Percentiles rank a stretch among this genome's conserved stretches.
These are phyloP conservation scores for Halcyon badia DNA, from an alignment of 2,797 vertebrate species.

Conservation along the genomic window DNA sequence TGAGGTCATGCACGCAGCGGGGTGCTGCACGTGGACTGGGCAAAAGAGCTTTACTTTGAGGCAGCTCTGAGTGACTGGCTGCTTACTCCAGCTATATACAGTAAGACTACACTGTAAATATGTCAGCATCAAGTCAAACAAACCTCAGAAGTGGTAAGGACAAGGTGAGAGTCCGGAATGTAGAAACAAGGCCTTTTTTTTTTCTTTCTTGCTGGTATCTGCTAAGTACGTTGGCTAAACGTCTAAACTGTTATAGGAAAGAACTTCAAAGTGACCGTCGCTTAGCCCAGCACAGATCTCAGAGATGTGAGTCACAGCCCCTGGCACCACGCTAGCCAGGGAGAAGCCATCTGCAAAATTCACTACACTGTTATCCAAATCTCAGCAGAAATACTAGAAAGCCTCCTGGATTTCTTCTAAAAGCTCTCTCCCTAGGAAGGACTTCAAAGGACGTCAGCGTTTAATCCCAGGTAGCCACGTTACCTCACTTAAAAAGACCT, in stretches of 20 bases:
- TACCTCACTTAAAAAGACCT: not conserved
- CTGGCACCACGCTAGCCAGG: fast-evolving
- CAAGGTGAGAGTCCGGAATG: slow-evolving; percentile 55
- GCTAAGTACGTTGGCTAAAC: not conserved
- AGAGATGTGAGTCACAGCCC: not conserved
- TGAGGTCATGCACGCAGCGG: slow-evolving; percentile 8
- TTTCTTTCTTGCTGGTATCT: not conserved
- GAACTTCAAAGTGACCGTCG: not conserved
- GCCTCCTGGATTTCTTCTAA: not conserved
- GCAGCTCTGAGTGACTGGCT: slow-evolving; percentile 14
- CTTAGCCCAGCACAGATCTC: not conserved
- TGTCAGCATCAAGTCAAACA: slow-evolving; percentile 30
- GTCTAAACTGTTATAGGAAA: not conserved
- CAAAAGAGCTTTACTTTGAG: slow-evolving; percentile 10
- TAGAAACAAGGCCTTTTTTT: not conserved
- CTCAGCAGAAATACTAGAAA: not conserved
- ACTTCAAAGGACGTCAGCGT: not conserved
- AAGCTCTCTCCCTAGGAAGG: not conserved
- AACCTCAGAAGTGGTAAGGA: slow-evolving; percentile 45
- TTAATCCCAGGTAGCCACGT: not conserved
- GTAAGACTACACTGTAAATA: slow-evolving; percentile 62
- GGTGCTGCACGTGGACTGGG: slow-evolving; percentile 9
- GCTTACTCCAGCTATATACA: slow-evolving; percentile 56
- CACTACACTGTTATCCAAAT: not conserved
- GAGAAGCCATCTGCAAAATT: not conserved